Evolutionary conservation across 23 tunicate species (phyloP).

Genomic region (Ciona savignyi): DNA sequence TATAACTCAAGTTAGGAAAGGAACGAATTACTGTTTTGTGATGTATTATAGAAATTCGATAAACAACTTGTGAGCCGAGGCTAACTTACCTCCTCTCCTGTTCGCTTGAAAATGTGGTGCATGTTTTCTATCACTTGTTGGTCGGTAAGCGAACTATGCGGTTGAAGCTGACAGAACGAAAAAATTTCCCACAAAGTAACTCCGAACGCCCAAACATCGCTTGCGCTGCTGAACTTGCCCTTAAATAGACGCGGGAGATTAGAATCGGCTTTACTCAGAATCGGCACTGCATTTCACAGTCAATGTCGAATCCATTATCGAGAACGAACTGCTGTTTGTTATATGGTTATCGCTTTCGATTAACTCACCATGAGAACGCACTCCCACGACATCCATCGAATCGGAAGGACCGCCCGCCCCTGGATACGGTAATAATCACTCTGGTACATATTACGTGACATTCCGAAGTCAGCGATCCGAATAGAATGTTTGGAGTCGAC

Average conservation of each 20-base stretch:
- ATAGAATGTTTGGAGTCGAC: slow-evolving; percentile 48
- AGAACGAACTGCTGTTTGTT: not conserved
- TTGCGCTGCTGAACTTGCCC: slow-evolving; percentile 91
- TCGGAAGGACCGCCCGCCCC: slow-evolving; percentile 80
- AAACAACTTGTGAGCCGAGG: not conserved
- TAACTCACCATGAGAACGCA: slow-evolving; percentile 46
- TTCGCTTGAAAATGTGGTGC: slow-evolving; percentile 47
- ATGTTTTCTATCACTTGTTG: slow-evolving; percentile 76
- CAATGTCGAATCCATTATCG: not conserved
- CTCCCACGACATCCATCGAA: slow-evolving; percentile 98
- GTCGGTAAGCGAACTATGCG: slow-evolving; percentile 33
- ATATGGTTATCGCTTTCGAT: not conserved
- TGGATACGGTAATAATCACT: slow-evolving; percentile 85
- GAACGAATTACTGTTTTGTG: no score
- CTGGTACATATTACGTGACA: slow-evolving; percentile 93
- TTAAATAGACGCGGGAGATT: no score
- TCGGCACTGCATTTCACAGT: not conserved
- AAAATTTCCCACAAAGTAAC: slow-evolving; percentile 94
- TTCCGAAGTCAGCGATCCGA: slow-evolving; percentile 92
- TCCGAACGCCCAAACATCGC: slow-evolving; percentile 93
- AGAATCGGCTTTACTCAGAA: not conserved
- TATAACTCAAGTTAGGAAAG: no score
- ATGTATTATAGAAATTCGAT: no score
- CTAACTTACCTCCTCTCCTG: slow-evolving; percentile 54
- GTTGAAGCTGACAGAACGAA: slow-evolving; percentile 64